Evolutionary conservation across 2,888 invertebrate genomes (phyloP).

Genomic region (Mystacides longicornis): DNA sequence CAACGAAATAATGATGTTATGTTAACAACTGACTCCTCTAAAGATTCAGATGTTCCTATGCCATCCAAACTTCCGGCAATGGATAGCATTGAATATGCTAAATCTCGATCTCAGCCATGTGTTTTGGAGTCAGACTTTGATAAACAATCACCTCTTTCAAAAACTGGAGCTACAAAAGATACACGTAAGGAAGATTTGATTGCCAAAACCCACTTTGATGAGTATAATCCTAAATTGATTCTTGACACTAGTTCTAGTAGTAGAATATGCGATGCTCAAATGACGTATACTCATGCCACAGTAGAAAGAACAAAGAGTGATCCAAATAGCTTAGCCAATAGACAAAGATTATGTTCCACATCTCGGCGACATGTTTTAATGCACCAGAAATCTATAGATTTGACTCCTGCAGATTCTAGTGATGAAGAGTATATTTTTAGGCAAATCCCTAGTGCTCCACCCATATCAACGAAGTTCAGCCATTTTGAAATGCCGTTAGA

Average conservation of each 20-base stretch:
- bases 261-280: constrained; percentile 44
- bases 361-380: constrained; percentile 71
- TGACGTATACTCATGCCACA: constrained; percentile 59
- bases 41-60: constrained; percentile 46
- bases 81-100: constrained; percentile 50
- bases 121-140: constrained; percentile 57
- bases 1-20: constrained; percentile 37
- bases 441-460: constrained; percentile 67
- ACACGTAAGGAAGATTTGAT: constrained; percentile 56
- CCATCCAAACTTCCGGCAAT: constrained; percentile 43
- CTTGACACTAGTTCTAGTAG: constrained; percentile 49
- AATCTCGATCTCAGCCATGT: constrained; percentile 49
- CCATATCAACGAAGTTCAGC: constrained; percentile 62
- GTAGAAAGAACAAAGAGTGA: constrained; percentile 83
- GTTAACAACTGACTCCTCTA: constrained; percentile 45
- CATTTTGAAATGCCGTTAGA: constrained; percentile 60
- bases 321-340: constrained; percentile 69
- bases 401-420: constrained; percentile 78
- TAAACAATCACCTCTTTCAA: constrained; percentile 43
- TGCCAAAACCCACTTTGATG: constrained; percentile 60
- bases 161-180: constrained; percentile 42
- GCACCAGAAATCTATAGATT: constrained; percentile 80
- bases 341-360: constrained; percentile 64
- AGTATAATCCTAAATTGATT: constrained; percentile 63
- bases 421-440: constrained; percentile 75